These are phyloP conservation scores for Lacerta viridis DNA, from an alignment of 2,797 vertebrate genomes.

Conservation along the genomic window DNA sequence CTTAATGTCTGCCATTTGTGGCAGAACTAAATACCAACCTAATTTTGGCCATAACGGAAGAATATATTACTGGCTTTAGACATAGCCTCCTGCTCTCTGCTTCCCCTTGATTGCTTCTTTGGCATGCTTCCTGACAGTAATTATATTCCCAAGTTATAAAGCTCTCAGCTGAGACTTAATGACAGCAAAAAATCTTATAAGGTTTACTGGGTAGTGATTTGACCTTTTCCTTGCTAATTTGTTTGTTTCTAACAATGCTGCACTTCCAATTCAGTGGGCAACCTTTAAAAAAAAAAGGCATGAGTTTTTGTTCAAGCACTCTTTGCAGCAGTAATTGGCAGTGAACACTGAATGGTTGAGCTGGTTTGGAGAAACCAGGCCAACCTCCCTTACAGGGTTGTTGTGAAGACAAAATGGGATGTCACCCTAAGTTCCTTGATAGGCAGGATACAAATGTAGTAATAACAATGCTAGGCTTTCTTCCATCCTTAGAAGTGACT, in stretches of 20 bases:
- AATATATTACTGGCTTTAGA: constrained; percentile 27
- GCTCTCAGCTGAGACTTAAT: constrained; percentile 51
- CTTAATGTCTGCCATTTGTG: background rate
- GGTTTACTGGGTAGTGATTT: constrained; percentile 58
- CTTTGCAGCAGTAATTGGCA: background rate
- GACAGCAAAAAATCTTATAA: constrained; percentile 62
- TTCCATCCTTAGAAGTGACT: background rate
- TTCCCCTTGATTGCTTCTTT: constrained; percentile 39
- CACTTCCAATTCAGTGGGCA: constrained; percentile 61
- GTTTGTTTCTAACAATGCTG: constrained; percentile 71
- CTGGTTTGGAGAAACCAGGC: background rate
- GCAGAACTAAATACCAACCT: constrained; percentile 25
- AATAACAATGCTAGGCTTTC: background rate
- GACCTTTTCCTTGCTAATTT: constrained; percentile 73
- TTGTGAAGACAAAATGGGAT: background rate
- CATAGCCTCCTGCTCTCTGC: constrained; percentile 4
- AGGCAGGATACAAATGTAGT: background rate
- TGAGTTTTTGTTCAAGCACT: background rate
- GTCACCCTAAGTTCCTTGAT: background rate
- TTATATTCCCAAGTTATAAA: constrained; percentile 53
- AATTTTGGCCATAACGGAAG: constrained; percentile 32
- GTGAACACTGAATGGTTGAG: background rate
- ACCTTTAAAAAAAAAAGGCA: constrained; percentile 62
- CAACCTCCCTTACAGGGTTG: background rate
- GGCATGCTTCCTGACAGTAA: constrained; percentile 38